Evolutionary conservation across 2,797 vertebrate species (phyloP), one percentile per base, ranked within the genome.

Genomic region (Limosa lapponica): DNA sequence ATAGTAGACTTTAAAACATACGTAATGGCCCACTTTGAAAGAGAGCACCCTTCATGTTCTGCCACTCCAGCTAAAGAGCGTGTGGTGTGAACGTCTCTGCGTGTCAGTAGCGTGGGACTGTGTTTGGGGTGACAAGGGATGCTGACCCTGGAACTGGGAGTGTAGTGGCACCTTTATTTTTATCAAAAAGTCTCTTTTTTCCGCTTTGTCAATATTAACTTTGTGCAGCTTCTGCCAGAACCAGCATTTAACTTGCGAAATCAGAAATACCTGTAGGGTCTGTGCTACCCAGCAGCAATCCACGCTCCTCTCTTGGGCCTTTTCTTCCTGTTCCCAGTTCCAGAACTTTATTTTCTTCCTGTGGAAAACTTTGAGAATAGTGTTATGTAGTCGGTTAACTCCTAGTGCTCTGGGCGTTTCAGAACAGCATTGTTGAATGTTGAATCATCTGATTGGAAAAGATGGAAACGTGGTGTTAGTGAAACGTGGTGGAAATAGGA

Each of bases 41-140:
- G 41, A 12, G 5, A 28, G 62, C 51, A 1, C n/a, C 44, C 66
- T 59, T 58, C 49, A 4, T 48, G 72, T 52, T 85, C 77, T 91
- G 34, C 59, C 32, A 9, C 55, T 16, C 37, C 4, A 13, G 25
- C 86, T 80, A 4, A 85, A 62, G 51, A 41, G 25, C 6, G 18
- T 11, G 0, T 14, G 64, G 18, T 18, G 5, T 52, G 27, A 25
- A 7, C 4, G 2, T 36, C 39, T 44, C 49, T 25, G 64, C 16
- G 1, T 22, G 1, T 8, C 15, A 59, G 22, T 54, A 36, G 11
- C 15, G 32, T 65, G 64, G 61, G 46, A 3, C 48, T 43, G 37
- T 52, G 16, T 57, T 32, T 82, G 57, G 15, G 27, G 14, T 59
- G 55, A 24, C 59, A 25, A 2, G 22, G 46, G 52, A 6, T 59